A percentile compares a stretch with the other conserved stretches of the same genome.
Conservation (phyloP, 2,888 invertebrate genomes). For the Teleogryllus oceanicus region DNA sequence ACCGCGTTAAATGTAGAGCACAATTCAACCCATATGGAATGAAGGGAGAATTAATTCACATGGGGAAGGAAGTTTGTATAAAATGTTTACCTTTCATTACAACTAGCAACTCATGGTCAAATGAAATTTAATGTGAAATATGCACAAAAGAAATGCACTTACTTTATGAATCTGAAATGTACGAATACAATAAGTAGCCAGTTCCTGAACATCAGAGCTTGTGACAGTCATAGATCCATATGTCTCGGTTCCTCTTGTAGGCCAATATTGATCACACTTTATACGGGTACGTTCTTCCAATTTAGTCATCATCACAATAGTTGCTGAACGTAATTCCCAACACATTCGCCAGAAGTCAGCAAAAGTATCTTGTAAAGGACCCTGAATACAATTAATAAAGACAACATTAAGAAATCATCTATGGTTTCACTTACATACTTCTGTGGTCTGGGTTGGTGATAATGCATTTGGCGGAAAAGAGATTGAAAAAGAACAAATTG, state of each 20-base stretch:
- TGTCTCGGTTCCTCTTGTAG: constrained; percentile 86
- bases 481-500: no score
- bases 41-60: no score
- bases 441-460: no score
- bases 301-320: constrained; percentile 99
- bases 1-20: no score
- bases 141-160: constrained; percentile 34
- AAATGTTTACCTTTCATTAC: no score
- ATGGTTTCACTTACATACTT: no score
- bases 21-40: no score
- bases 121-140: not conserved
- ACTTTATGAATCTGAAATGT: constrained; percentile 85
- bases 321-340: constrained; percentile 92
- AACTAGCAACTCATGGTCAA: no score
- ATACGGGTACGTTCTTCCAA: constrained; percentile 94
- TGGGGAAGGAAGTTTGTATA: no score
- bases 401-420: not conserved
- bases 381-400: constrained; percentile 53
- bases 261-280: constrained; percentile 99
- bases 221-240: constrained; percentile 94
- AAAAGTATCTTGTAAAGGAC: constrained; percentile 95
- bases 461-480: no score
- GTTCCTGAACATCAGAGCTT: constrained; percentile 90
- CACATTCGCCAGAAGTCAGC: constrained; percentile 99
- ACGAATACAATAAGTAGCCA: constrained; percentile 96